Evolutionary conservation across 2,888 invertebrate species (phyloP).

Genomic region (Tachina fera): DNA sequence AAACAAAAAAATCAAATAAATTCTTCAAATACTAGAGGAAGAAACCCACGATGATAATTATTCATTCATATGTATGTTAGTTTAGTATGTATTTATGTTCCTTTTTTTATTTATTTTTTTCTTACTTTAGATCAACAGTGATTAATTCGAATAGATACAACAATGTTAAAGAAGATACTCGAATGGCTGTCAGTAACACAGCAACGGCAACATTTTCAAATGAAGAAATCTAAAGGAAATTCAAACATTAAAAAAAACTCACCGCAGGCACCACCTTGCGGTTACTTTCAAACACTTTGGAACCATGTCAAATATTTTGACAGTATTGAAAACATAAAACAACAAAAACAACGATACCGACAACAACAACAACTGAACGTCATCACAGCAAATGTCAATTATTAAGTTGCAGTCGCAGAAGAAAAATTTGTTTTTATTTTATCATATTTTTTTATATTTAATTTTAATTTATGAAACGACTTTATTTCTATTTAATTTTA

Average conservation of each 20-base stretch:
- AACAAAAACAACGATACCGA: background rate
- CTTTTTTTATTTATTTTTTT: slow-evolving; percentile 20
- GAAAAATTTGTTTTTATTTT: slow-evolving; percentile 37
- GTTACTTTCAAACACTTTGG: slow-evolving; percentile 67
- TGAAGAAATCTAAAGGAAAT: slow-evolving; percentile 60
- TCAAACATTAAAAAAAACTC: slow-evolving; percentile 52
- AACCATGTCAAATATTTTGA: slow-evolving; percentile 68
- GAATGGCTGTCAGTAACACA: slow-evolving; percentile 11
- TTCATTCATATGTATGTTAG: slow-evolving; percentile 47
- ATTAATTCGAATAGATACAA: slow-evolving; percentile 68
- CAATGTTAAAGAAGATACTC: slow-evolving; percentile 54
- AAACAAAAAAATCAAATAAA: slow-evolving; percentile 51
- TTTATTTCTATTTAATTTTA: slow-evolving; percentile 50
- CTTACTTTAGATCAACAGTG: slow-evolving; percentile 45
- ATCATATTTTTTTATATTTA: background rate
- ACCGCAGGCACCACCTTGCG: slow-evolving; percentile 66
- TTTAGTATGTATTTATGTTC: slow-evolving; percentile 2
- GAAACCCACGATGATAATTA: slow-evolving; percentile 64
- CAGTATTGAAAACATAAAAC: slow-evolving; percentile 61
- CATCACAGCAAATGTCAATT: slow-evolving; percentile 60
- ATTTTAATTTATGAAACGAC: slow-evolving; percentile 40
- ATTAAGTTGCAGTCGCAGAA: slow-evolving; percentile 49
- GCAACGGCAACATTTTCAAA: slow-evolving; percentile 28
- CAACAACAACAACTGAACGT: background rate
- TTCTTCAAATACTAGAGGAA: slow-evolving; percentile 67